Evolutionary conservation across 2,113 vertebrate genomes (phyloP), one percentile per base, ranked within the genome.

Genomic region (Colaptes auratus): DNA sequence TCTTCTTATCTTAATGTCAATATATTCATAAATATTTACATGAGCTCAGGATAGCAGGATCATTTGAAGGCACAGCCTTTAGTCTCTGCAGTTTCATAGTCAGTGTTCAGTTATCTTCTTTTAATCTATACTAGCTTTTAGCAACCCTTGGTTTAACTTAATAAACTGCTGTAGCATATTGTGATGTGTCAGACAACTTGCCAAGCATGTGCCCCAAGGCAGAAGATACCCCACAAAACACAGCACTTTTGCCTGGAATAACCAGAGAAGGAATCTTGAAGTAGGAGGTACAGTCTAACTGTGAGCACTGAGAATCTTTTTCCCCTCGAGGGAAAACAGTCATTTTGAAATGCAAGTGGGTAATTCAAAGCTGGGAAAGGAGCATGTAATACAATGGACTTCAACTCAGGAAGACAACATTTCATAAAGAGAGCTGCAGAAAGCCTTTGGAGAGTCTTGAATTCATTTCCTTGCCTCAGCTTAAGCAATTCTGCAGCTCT

Each of bases 11-110:
- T 64, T 67, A 81, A 83, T 18, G 36, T 78, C 75, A 82, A 75
- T 75, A 86, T 71, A 82, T 77, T 85, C 28, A 64, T 93, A 96
- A 97, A 95, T 89, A 89, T 92, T 96, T 92, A 91, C 69, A 70
- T 18, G 67, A 75, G 25, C 65, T 86, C 58, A 42, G n/a, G 46
- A 79, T 53, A 85, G 42, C 56, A 67, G 52, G 52, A 66, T 72
- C 77, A 67, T 74, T 69, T 86, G 72, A 74, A 95, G 76, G 66
- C 53, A 75, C 14, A 64, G 79, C 24, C 35, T 87, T 79, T 46
- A 72, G 48, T 6, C 67, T 70, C 58, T 52, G 17, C 17, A 42
- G 3, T 53, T 15, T 30, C n/a, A 31, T 12, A 53, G 56, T 50
- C 73, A 39, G 19, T 16, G 46, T 84, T 85, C 14, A 6, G 31